Base-by-base conservation (phyloP, 2,888 invertebrate species). In the Colostygia pectinataria region DNA sequence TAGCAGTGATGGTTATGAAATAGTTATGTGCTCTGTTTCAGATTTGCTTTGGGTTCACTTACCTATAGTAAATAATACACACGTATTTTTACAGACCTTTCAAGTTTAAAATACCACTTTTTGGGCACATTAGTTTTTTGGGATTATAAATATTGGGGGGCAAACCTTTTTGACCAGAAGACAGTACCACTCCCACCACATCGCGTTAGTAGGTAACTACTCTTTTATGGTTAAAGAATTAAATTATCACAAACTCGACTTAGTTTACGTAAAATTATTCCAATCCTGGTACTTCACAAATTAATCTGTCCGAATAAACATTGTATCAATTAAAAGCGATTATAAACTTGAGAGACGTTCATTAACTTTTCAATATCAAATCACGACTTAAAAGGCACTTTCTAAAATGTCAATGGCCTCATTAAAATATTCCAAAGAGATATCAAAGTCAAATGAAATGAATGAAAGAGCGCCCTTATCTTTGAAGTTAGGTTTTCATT, bases 381-480 rank as follows among this genome's bases (percentile, higher is more conserved):
- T 76, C 72, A 72, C 61, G 55, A 61, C 60, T 58, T 65, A 70
- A 72, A 64, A 65, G 71, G 55, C 63, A 65, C 68, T 68, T 74
- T 66, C 55, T 61, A 53, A 70, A 74, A 69, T 73, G 74, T 73
- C 74, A 77, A 76, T 77, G 71, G 65, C 62, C 63, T 74, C 73
- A 72, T 80, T 80, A 77, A 74, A 77, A 76, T 69, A 65, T 74
- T 62, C 65, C 65, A 45, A 52, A 58, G 61, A 63, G 65, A 70
- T 68, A 71, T 75, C 71, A 70, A 75, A 74, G 74, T 68, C 65
- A 64, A 66, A 74, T 68, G 68, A 65, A 72, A 68, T 59, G 61
- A 63, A 65, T 59, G 61, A 63, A 65, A 65, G 65, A 64, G 61
- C 59, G 50, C 59, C 52, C 61, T 72, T 68, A 72, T 73, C 73